phyloP scores from a whole-genome alignment of 2,797 vertebrate genomes.

The Rhyacichthys aspro region DNA sequence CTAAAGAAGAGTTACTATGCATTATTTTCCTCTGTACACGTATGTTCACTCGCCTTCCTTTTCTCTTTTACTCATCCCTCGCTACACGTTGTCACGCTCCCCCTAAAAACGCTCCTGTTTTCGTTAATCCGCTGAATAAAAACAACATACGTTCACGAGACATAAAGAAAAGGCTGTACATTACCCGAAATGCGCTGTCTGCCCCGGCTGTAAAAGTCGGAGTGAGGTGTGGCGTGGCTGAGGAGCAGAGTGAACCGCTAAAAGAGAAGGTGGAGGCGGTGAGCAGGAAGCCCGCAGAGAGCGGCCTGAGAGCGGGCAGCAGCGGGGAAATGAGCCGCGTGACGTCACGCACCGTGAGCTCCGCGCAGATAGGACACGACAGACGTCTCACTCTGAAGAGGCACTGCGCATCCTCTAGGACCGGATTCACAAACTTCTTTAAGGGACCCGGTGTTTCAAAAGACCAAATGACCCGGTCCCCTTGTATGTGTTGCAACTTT shows the following conservation, averaged over 20 bases:
- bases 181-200: conserved; percentile 50
- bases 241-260: conserved; percentile 1
- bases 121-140: rapidly evolving
- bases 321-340: conserved; percentile 34
- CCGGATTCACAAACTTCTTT: background rate
- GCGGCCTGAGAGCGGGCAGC: conserved; percentile 23
- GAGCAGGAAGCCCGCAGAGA: conserved; percentile 50
- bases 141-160: rapidly evolving
- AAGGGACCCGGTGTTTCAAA: too few species aligned
- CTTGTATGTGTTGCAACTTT: too few species aligned
- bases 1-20: background rate
- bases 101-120: background rate
- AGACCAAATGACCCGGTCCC: too few species aligned
- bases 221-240: conserved; percentile 1
- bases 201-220: conserved; percentile 23
- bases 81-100: conserved; percentile 26
- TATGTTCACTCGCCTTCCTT: conserved; percentile 11
- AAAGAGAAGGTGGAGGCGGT: conserved; percentile 4
- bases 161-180: background rate
- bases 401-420: background rate
- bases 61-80: conserved; percentile 39
- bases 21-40: conserved; percentile 6
- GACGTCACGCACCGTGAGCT: conserved; percentile 55
- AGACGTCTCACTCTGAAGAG: conserved; percentile 45
- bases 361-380: conserved; percentile 12